These are phyloP conservation scores for Ptychochromis oligacanthus DNA, from an alignment of 2,113 vertebrate species.

Conservation along the genomic window DNA sequence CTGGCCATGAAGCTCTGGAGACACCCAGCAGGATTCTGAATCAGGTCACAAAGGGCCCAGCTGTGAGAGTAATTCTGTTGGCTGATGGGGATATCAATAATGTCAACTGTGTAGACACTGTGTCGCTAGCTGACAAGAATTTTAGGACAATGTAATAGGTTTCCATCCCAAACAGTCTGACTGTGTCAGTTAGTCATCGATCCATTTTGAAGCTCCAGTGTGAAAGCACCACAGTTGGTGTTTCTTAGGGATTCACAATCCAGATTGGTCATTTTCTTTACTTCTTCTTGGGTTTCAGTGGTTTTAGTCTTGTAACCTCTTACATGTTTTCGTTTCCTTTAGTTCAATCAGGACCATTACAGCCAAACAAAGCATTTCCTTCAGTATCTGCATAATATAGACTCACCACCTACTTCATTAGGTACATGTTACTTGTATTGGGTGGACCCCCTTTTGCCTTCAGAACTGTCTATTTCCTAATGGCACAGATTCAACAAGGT, in stretches of 20 bases:
- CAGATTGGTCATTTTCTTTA: background rate
- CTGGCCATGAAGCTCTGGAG: background rate
- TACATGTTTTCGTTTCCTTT: background rate
- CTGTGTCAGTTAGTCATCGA: background rate
- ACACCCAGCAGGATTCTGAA: conserved; percentile 8
- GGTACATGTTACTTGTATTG: too few species aligned
- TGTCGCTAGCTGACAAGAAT: background rate
- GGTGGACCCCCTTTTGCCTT: too few species aligned
- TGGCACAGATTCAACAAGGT: too few species aligned
- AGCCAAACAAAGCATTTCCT: too few species aligned
- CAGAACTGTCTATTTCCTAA: too few species aligned
- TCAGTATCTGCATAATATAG: fast-evolving
- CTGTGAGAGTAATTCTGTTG: conserved; percentile 12
- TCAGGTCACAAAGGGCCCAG: background rate
- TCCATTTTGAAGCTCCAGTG: background rate
- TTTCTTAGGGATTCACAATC: background rate
- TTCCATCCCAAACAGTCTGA: background rate
- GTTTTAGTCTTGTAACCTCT: fast-evolving
- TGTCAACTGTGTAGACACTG: background rate
- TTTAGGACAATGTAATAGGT: background rate
- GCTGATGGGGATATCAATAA: background rate
- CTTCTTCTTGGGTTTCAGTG: fast-evolving
- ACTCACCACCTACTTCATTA: background rate
- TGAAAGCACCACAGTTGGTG: background rate
- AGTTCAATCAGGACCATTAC: background rate